Base-by-base conservation (phyloP, 2,113 vertebrate genomes). In the Pteruthius melanotis region DNA sequence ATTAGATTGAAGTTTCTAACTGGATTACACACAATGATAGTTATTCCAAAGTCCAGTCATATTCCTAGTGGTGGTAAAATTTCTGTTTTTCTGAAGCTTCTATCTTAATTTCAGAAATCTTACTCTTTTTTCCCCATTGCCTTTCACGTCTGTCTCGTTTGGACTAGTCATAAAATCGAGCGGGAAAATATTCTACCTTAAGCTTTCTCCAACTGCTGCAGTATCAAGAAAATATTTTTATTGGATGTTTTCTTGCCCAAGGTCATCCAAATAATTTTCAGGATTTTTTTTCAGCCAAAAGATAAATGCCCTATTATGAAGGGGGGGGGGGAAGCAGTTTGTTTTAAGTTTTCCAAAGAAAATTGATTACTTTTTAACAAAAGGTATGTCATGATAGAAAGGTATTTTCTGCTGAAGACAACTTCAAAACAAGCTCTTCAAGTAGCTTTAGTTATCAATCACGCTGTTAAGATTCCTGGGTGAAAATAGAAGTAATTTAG, bases 161-260 rank as follows among this genome's bases (percentile, higher is more conserved):
- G 65, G 7, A 72, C 18, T 10, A 47, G 13, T 49, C 50, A 33
- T 69, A 74, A 88, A 89, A 66, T 45, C 2, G 3, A 77, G 31
- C 61, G 60, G 60, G 20, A 81, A 83, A 76, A 81, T 61, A 71
- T 31, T 59, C 21, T 61, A 7, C 44, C 49, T 90, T 89, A 82
- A 79, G 22, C 37, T 88, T 95, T 83, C 20, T 90, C 13, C 33
- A 80, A 16, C 47, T 0, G 0, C 47, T 70, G 56, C 57, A 84
- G 52, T 61, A 94, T 63, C 26, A 79, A 27, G 24, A 70, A 78
- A 71, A 79, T 84, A 89, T 91, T 88, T 93, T 93, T 83, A 65
- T 83, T 82, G 68, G 27, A 61, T 64, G 21, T 70, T 85, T 92
- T 76, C 42, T 87, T 83, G 44, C 63, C 12, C 44, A 68, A 78